Evolutionary conservation across 2,888 invertebrate species (phyloP).

Genomic region (Drosophila colorata): DNA sequence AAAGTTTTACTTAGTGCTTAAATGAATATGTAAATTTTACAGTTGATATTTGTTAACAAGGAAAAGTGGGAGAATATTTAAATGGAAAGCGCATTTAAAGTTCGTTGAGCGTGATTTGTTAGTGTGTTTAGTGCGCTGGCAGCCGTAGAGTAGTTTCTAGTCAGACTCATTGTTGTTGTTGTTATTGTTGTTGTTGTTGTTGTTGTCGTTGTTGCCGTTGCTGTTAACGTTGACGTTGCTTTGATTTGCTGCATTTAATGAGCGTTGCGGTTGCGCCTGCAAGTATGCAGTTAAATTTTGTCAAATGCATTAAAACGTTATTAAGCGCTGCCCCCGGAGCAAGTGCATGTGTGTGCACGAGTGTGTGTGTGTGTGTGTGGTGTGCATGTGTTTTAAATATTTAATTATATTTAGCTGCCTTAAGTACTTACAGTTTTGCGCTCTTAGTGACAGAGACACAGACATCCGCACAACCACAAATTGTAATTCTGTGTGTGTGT

Average conservation of each 20-base stretch:
- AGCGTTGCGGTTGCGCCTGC: slow-evolving; percentile 72
- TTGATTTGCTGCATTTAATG: slow-evolving; percentile 73
- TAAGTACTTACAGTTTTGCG: slow-evolving; percentile 80
- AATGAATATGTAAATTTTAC: no score
- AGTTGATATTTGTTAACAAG: no score
- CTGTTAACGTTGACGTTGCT: slow-evolving; percentile 40
- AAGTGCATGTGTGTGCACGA: slow-evolving; percentile 5
- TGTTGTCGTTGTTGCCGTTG: slow-evolving; percentile 28
- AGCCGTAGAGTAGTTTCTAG: slow-evolving; percentile 34
- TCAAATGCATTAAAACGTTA: slow-evolving; percentile 76
- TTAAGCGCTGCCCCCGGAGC: slow-evolving; percentile 55
- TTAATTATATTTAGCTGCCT: slow-evolving; percentile 81
- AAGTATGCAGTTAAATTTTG: slow-evolving; percentile 74
- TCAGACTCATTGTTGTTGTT: slow-evolving; percentile 26
- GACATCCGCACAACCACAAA: slow-evolving; percentile 32
- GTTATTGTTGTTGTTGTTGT: slow-evolving; percentile 32
- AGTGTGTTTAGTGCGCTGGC: slow-evolving; percentile 13
- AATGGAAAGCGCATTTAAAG: slow-evolving; percentile 14
- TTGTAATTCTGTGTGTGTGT: slow-evolving; percentile 10
- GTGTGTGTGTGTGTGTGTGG: slow-evolving; percentile 30
- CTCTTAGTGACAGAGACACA: slow-evolving; percentile 65
- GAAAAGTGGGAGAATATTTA: no score
- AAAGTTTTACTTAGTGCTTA: no score
- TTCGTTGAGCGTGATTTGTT: neutral
- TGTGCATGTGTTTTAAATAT: slow-evolving; percentile 69